These are phyloP conservation scores for Cinclus mexicanus DNA, from an alignment of 2,113 vertebrate species.

Conservation along the genomic window DNA sequence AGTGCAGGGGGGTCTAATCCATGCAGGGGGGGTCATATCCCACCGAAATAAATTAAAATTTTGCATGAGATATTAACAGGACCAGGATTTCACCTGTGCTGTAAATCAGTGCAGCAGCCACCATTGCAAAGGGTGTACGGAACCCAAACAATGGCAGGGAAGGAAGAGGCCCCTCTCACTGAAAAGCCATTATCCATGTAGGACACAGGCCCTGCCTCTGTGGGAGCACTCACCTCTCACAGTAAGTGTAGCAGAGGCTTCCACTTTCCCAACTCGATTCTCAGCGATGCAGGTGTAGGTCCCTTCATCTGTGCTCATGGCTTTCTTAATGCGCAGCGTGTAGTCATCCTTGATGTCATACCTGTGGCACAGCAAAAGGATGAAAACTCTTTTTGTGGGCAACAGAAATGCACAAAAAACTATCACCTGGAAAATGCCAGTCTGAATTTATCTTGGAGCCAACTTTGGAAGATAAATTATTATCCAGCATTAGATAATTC, in stretches of 20 bases:
- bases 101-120: not conserved
- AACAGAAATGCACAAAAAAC: not conserved
- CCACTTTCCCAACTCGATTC: constrained; percentile 94
- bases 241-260: constrained; percentile 90
- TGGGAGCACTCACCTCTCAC: constrained; percentile 85
- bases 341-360: constrained; percentile 97
- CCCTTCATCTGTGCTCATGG: constrained; percentile 85
- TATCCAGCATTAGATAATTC: constrained; percentile 64
- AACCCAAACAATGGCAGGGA: not conserved
- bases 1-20: not conserved
- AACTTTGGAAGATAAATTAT: constrained; percentile 58
- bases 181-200: not conserved
- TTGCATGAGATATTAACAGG: not conserved
- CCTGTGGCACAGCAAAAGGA: constrained; percentile 71
- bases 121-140: not conserved
- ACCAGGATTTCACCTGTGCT: not conserved
- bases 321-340: constrained; percentile 92
- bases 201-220: not conserved
- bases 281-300: constrained; percentile 92
- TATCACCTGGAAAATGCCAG: constrained; percentile 5
- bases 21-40: not conserved
- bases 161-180: not conserved
- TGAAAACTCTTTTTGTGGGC: not conserved
- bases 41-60: not conserved
- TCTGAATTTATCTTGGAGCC: not conserved